These are phyloP conservation scores for Metallyticus violacea DNA, from an alignment of 2,888 invertebrate species.

Conservation along the genomic window DNA sequence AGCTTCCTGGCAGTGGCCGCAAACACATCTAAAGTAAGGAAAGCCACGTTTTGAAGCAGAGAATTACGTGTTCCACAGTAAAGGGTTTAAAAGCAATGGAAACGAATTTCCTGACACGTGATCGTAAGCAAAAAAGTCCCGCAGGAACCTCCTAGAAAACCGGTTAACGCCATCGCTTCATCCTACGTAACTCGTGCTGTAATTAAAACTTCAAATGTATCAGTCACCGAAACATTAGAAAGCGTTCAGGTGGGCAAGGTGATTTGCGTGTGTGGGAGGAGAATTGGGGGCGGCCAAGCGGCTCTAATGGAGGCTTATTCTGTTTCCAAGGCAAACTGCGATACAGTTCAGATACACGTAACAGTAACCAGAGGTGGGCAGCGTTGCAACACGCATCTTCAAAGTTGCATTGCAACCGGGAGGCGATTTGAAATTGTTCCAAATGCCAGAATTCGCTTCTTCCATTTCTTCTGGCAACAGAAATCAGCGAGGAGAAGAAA, in stretches of 20 bases:
- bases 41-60: background rate
- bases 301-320: background rate
- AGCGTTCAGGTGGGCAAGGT: background rate
- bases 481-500: no score
- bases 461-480: no score
- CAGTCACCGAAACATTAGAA: no score
- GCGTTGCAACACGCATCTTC: background rate
- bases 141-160: background rate
- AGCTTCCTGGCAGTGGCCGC: no score
- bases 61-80: background rate
- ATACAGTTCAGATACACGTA: background rate
- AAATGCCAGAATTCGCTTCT: no score
- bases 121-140: background rate
- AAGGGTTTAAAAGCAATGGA: background rate
- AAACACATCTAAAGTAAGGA: no score
- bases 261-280: background rate
- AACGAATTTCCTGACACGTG: background rate
- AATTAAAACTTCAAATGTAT: background rate
- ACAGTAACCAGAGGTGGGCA: background rate
- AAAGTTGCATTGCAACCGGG: no score
- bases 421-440: no score
- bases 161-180: background rate
- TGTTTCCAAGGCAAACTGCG: background rate
- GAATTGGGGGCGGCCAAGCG: background rate
- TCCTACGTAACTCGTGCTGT: background rate